Conservation (phyloP, 2,797 vertebrate species). For the Garrulus glandarius region DNA sequence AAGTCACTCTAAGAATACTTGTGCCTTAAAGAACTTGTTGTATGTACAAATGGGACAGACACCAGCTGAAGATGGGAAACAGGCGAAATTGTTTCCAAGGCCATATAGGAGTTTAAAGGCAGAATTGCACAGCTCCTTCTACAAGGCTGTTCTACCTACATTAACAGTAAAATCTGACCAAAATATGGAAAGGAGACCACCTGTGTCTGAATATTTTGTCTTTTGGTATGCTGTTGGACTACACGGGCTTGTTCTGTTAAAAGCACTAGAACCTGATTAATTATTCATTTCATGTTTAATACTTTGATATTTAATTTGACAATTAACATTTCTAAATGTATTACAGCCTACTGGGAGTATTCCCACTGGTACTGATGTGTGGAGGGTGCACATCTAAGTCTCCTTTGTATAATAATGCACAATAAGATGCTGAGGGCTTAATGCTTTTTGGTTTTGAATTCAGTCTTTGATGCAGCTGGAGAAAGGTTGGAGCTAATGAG, state of each 20-base stretch:
- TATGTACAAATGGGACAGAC: neutral
- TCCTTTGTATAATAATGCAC: neutral
- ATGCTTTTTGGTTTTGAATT: neutral
- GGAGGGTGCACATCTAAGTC: neutral
- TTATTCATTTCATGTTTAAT: neutral
- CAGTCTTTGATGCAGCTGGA: neutral
- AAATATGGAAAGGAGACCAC: neutral
- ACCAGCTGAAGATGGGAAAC: neutral
- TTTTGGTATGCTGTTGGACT: neutral
- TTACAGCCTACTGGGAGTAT: neutral
- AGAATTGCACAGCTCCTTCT: accelerated
- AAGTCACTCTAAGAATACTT: neutral
- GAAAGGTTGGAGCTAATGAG: neutral
- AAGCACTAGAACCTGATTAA: neutral
- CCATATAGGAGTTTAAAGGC: neutral
- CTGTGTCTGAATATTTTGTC: neutral
- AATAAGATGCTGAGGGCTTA: neutral
- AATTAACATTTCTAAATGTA: neutral
- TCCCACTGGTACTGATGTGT: neutral
- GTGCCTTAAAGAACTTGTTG: neutral
- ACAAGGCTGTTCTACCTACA: neutral
- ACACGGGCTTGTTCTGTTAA: neutral
- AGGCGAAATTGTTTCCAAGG: neutral
- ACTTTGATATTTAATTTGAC: neutral
- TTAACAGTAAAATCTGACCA: neutral